phyloP scores from a whole-genome alignment of 2,113 vertebrate genomes.

The Macaca mulatta region DNA sequence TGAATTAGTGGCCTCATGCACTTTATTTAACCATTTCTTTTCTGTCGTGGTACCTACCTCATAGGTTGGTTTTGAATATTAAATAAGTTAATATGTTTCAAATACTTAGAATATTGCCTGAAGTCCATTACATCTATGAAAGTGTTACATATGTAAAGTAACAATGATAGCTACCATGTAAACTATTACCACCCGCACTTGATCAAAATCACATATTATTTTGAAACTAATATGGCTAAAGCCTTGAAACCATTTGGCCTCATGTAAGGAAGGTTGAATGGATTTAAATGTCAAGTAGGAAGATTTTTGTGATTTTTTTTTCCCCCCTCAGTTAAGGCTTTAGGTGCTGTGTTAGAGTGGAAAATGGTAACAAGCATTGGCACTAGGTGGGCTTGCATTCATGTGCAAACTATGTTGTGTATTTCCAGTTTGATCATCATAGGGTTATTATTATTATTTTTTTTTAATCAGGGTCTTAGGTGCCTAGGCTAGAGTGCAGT shows the following conservation, averaged over 20 bases:
- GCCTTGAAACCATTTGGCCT: not conserved
- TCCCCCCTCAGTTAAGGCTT: not conserved
- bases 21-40: not conserved
- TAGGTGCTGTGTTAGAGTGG: not conserved
- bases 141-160: not conserved
- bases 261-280: not conserved
- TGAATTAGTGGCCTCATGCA: not conserved
- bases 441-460: too few relatives aligned
- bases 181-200: not conserved
- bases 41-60: not conserved
- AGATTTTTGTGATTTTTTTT: not conserved
- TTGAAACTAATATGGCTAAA: not conserved
- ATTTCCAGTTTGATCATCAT: conserved; percentile 14
- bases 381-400: not conserved
- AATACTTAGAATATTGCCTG: not conserved
- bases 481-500: too few relatives aligned
- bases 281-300: not conserved
- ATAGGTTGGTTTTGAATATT: not conserved
- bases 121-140: not conserved
- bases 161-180: not conserved
- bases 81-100: not conserved
- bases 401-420: not conserved
- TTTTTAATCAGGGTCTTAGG: too few relatives aligned
- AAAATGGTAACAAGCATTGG: not conserved
- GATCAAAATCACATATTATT: not conserved